These are phyloP conservation scores for Ammodytes dubius DNA, from an alignment of 2,113 vertebrate genomes.

Conservation along the genomic window DNA sequence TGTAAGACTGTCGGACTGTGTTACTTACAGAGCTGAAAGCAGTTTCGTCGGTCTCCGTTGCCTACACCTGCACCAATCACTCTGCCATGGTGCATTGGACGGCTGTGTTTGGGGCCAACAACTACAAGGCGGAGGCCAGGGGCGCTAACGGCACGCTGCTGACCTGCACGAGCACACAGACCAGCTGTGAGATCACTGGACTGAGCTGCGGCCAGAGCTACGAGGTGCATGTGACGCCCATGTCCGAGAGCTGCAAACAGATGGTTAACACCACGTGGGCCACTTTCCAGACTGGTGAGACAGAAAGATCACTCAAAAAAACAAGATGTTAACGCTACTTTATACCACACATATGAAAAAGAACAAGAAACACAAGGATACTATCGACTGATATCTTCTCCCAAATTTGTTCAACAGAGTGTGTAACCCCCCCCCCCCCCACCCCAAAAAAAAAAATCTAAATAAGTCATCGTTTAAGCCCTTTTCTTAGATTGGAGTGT, in stretches of 20 bases:
- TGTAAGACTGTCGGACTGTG: not conserved
- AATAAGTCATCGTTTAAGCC: not conserved
- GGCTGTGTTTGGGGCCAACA: slow-evolving; percentile 69
- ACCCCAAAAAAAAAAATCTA: not conserved
- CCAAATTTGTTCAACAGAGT: not conserved
- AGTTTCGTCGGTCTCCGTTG: slow-evolving; percentile 66
- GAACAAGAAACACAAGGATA: not conserved
- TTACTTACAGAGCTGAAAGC: slow-evolving; percentile 64
- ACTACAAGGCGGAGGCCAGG: slow-evolving; percentile 67
- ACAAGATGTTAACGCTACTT: not conserved
- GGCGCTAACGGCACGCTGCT: slow-evolving; percentile 31
- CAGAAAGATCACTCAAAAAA: not conserved
- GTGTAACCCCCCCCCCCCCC: not conserved
- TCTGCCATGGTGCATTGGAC: slow-evolving; percentile 69
- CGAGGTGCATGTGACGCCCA: slow-evolving; percentile 62
- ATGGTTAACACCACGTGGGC: slow-evolving; percentile 40
- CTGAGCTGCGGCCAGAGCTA: slow-evolving; percentile 75
- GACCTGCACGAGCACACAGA: slow-evolving; percentile 64
- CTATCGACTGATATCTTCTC: not conserved
- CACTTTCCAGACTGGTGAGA: slow-evolving; percentile 72
- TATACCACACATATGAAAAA: too few relatives aligned
- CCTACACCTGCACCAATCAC: slow-evolving; percentile 74
- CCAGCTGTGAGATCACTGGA: slow-evolving; percentile 64
- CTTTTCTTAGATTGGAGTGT: not conserved
- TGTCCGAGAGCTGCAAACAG: slow-evolving; percentile 77